A percentile compares a stretch with the other conserved stretches of the same genome.
Evolutionary conservation across 2,888 invertebrate species (phyloP).

Genomic region (Acrocyrtus sp.): DNA sequence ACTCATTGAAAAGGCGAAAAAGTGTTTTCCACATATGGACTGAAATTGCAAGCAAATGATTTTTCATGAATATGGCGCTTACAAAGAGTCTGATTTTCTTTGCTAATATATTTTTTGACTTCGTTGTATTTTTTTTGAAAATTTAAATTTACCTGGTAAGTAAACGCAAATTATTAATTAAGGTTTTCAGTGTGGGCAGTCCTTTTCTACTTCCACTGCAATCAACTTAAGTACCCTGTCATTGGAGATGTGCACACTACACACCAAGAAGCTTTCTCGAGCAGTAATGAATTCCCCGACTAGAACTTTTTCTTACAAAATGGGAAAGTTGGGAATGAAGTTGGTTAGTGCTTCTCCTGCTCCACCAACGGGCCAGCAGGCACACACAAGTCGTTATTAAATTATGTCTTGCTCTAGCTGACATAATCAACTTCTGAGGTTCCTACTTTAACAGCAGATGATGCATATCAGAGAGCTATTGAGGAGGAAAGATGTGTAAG

Average conservation of each 20-base stretch:
- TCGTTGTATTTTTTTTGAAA: no score
- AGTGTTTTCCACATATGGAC: no score
- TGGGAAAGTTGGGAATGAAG: not conserved
- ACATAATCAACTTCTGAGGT: not conserved
- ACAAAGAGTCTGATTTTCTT: no score
- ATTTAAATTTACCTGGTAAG: not conserved
- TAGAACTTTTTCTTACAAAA: not conserved
- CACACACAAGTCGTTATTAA: not conserved
- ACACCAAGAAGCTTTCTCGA: no score
- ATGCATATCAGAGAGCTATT: not conserved
- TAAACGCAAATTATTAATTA: not conserved
- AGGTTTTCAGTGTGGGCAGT: not conserved
- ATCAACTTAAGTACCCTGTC: not conserved
- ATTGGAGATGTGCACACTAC: not conserved
- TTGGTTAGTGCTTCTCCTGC: no score
- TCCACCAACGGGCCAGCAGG: no score
- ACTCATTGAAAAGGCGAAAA: no score
- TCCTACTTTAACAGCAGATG: not conserved
- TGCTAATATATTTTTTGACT: no score
- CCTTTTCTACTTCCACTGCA: not conserved
- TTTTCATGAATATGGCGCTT: no score
- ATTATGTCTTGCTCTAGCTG: not conserved
- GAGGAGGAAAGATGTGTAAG: no score
- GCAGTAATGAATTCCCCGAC: not conserved
- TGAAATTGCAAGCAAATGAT: no score